These are phyloP conservation scores for Pandemis corylana DNA, from an alignment of 2,888 invertebrate species.

Conservation along the genomic window DNA sequence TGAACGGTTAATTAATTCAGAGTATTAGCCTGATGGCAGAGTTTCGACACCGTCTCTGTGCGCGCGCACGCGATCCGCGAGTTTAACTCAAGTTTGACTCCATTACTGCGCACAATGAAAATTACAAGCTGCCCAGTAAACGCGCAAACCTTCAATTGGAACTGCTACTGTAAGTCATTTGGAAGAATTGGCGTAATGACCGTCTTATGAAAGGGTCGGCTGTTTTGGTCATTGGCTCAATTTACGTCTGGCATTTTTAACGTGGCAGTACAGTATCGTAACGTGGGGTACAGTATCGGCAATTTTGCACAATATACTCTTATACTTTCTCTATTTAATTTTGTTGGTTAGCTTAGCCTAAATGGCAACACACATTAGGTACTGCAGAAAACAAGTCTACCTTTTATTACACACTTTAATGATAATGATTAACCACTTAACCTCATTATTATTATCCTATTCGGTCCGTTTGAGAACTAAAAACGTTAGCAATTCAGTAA, in stretches of 20 bases:
- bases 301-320: too few relatives aligned
- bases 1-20: conserved; percentile 33
- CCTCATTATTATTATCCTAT: too few relatives aligned
- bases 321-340: too few relatives aligned
- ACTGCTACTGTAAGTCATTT: conserved; percentile 32
- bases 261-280: not conserved
- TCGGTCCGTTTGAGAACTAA: too few relatives aligned
- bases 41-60: conserved; percentile 40
- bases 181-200: conserved; percentile 24
- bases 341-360: too few relatives aligned
- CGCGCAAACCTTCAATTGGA: conserved; percentile 16
- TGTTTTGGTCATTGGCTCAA: conserved; percentile 2
- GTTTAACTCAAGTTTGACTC: conserved; percentile 56
- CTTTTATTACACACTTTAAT: too few relatives aligned
- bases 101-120: conserved; percentile 18
- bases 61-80: conserved; percentile 58
- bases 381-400: too few relatives aligned
- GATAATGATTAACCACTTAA: too few relatives aligned
- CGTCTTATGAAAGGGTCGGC: conserved; percentile 20
- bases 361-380: too few relatives aligned
- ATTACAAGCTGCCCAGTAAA: conserved; percentile 16
- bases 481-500: too few relatives aligned
- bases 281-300: not conserved
- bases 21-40: conserved; percentile 29
- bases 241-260: not conserved